Evolutionary conservation across 2,797 vertebrate species (phyloP).

Genomic region (Alfaro cultratus): DNA sequence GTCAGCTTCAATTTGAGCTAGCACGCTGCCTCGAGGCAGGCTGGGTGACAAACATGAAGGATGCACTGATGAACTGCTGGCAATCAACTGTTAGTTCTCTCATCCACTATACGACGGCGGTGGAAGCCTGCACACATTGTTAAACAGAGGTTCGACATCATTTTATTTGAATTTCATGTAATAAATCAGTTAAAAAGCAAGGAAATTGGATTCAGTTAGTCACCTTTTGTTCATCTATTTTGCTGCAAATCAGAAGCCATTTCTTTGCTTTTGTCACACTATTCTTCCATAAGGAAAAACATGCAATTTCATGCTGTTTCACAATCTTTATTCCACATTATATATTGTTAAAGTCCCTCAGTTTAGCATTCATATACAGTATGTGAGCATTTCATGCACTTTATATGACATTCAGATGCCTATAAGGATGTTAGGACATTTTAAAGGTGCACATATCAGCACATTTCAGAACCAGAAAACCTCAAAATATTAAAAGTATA

Average conservation of each 20-base stretch:
- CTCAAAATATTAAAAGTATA: background rate
- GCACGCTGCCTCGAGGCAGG: constrained; percentile 70
- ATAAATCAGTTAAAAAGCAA: constrained; percentile 44
- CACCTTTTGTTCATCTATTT: constrained; percentile 40
- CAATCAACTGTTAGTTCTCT: constrained; percentile 79
- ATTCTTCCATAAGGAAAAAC: constrained; percentile 1
- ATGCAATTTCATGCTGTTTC: background rate
- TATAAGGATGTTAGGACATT: background rate
- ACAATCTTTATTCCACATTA: background rate
- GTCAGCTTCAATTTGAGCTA: constrained; percentile 84
- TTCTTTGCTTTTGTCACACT: constrained; percentile 25
- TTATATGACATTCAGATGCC: background rate
- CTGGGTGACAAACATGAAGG: constrained; percentile 79
- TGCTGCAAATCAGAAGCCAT: constrained; percentile 17
- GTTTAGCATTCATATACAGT: background rate
- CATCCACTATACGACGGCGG: constrained; percentile 67
- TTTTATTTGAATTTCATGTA: constrained; percentile 32
- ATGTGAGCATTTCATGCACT: background rate
- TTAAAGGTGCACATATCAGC: background rate
- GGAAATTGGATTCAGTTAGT: constrained; percentile 39
- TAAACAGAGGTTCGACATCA: constrained; percentile 41
- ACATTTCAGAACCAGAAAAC: background rate
- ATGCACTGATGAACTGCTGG: constrained; percentile 84
- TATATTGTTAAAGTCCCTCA: background rate
- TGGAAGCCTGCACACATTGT: constrained; percentile 62